Conservation (phyloP, 2,797 vertebrate genomes). For the Gallinago solitaria region DNA sequence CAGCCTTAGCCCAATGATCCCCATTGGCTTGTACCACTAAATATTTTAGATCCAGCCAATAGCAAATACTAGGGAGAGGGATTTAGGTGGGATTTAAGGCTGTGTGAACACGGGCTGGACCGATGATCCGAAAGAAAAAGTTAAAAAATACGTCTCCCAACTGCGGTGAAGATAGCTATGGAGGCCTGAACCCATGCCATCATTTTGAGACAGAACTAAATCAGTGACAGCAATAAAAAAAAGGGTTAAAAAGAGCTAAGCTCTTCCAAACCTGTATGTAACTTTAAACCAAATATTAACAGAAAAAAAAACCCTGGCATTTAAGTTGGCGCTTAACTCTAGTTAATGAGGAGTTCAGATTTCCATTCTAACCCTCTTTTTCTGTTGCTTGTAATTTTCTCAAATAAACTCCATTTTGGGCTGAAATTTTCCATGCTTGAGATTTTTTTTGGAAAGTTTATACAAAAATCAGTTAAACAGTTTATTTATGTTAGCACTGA, state of each 20-base stretch:
- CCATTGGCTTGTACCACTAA: not conserved
- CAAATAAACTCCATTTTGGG: conserved; percentile 63
- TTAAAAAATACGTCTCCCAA: not conserved
- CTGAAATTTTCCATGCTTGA: conserved; percentile 66
- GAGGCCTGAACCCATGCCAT: conserved; percentile 48
- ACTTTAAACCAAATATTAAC: conserved; percentile 78
- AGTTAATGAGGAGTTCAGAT: conserved; percentile 66
- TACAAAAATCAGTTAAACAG: conserved; percentile 55
- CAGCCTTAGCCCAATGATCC: not conserved
- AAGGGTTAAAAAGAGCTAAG: conserved; percentile 46
- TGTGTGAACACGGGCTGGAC: not conserved
- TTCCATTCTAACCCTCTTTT: conserved; percentile 67
- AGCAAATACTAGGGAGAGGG: not conserved
- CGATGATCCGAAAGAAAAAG: not conserved
- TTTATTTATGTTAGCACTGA: conserved; percentile 64
- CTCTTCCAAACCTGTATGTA: conserved; percentile 76
- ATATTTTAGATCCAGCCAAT: not conserved
- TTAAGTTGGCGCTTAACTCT: conserved; percentile 65
- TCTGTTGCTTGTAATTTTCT: conserved; percentile 70
- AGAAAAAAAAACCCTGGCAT: conserved; percentile 73
- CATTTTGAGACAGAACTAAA: conserved; percentile 66
- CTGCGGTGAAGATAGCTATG: conserved; percentile 8
- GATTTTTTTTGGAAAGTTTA: conserved; percentile 62
- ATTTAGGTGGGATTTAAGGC: not conserved
- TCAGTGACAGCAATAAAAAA: conserved; percentile 65